Evolutionary conservation across 1,140 invertebrate species (phyloP).

Genomic region (Pseudomyrmex cubaensis): DNA sequence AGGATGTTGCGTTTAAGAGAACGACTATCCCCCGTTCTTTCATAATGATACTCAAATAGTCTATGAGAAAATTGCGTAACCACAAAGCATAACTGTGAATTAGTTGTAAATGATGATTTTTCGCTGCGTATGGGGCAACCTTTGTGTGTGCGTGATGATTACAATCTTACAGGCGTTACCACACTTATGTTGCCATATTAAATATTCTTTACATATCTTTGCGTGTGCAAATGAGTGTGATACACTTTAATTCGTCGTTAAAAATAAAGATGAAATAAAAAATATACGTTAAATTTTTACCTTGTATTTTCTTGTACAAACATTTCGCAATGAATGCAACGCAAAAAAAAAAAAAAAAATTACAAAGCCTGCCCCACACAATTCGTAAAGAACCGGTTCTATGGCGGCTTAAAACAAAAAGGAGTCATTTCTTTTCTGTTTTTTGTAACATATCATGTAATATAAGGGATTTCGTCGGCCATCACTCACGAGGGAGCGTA

Average conservation of each 20-base stretch:
- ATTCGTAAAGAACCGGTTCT: constrained; percentile 13
- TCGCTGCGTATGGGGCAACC: constrained; percentile 40
- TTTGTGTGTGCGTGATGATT: background rate
- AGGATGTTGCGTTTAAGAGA: constrained; percentile 65
- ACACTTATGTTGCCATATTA: constrained; percentile 13
- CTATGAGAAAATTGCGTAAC: constrained; percentile 49
- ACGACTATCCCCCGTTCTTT: constrained; percentile 74
- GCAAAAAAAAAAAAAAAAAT: background rate
- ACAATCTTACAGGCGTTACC: constrained; percentile 7
- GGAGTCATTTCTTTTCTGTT: constrained; percentile 58
- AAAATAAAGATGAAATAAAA: constrained; percentile 21
- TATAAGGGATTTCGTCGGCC: constrained; percentile 61
- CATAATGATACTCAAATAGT: constrained; percentile 75
- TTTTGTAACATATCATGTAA: constrained; percentile 72
- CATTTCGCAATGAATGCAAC: background rate
- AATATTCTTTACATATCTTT: constrained; percentile 55
- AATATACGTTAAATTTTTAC: constrained; percentile 32
- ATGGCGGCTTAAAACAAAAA: constrained; percentile 41
- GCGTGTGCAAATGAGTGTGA: background rate
- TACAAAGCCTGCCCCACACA: constrained; percentile 37
- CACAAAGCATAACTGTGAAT: constrained; percentile 61
- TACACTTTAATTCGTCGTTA: constrained; percentile 24
- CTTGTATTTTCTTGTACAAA: constrained; percentile 31
- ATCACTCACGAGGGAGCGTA: constrained; percentile 10
- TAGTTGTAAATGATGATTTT: constrained; percentile 61